Evolutionary conservation across 2,888 invertebrate genomes (phyloP).

Genomic region (Euclidia mi): DNA sequence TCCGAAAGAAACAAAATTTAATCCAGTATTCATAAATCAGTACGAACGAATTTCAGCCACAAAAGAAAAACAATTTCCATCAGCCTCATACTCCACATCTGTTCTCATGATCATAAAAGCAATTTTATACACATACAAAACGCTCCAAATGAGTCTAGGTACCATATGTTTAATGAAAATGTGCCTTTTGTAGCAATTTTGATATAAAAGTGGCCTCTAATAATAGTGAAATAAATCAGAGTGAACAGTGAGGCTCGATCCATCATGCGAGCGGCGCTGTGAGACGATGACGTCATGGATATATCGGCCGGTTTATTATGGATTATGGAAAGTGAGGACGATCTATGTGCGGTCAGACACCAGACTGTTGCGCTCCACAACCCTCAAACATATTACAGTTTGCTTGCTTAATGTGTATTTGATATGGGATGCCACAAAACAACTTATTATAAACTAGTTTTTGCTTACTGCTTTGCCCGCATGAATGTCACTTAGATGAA

Average conservation of each 20-base stretch:
- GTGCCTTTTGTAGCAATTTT: constrained; percentile 3
- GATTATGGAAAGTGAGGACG: too few relatives aligned
- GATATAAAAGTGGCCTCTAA: constrained; percentile 25
- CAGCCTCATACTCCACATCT: not conserved
- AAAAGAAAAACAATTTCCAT: not conserved
- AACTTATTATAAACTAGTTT: too few relatives aligned
- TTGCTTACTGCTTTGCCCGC: too few relatives aligned
- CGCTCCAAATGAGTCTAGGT: constrained; percentile 1
- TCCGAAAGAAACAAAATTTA: too few relatives aligned
- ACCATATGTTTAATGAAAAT: constrained; percentile 4
- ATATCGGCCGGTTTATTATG: constrained; percentile 57
- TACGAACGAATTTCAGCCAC: too few relatives aligned
- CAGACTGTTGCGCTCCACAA: too few relatives aligned
- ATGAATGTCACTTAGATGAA: too few relatives aligned
- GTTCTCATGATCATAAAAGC: constrained; percentile 1
- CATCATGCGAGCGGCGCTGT: constrained; percentile 62
- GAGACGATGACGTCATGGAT: constrained; percentile 54
- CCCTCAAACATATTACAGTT: too few relatives aligned
- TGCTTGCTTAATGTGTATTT: too few relatives aligned
- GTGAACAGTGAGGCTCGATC: constrained; percentile 60
- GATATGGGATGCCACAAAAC: too few relatives aligned
- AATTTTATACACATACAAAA: not conserved
- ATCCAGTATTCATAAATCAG: too few relatives aligned
- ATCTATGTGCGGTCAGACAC: too few relatives aligned
- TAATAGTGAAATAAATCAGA: constrained; percentile 73